Base-by-base conservation (phyloP, 2,113 vertebrate genomes). In the Ornithorhynchus anatinus region DNA sequence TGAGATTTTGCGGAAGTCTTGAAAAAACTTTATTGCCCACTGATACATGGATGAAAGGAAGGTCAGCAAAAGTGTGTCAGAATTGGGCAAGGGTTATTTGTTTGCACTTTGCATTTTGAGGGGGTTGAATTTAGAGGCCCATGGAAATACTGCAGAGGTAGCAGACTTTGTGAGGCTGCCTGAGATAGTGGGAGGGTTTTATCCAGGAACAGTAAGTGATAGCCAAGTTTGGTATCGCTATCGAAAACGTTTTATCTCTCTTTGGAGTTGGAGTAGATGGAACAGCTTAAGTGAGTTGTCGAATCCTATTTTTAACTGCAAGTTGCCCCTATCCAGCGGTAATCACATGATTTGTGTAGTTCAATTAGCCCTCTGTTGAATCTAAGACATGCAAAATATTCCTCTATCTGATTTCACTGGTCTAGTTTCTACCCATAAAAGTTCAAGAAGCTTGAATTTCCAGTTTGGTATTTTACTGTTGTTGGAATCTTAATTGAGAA, bases 1-100 rank as follows among this genome's bases (percentile, higher is more conserved):
- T 44, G 36, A 53, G 25, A 56, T 69, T 5, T 0, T 43, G 12
- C 51, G 52, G 29, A 40, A 77, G 75, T 57, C 72, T 79, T 79
- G 75, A 65, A 72, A 65, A 19, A 70, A 79, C 74, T 83, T 87
- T 86, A 81, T 86, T 79, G 78, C 83, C 56, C 33, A 20, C 69
- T 62, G 63, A 50, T 38, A 56, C 65, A 69, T 52, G 25, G n/a
- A 17, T 6, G 2, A 36, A 0, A 2, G 66, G 77, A 57, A 33
- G 73, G 59, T 85, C 32, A 25, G 50, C 37, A 47, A 52, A 80
- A 72, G 43, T 5, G 0, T n/a, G 31, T 14, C 8, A 57, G 61
- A 60, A 57, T 51, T 40, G 79, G 67, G 57, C 73, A 84, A 77
- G 72, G 58, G 75, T 72, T 79, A 61, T 32, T 57, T 58, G 22